Conservation (phyloP, 2,113 vertebrate species). For the Pedetes capensis region DNA sequence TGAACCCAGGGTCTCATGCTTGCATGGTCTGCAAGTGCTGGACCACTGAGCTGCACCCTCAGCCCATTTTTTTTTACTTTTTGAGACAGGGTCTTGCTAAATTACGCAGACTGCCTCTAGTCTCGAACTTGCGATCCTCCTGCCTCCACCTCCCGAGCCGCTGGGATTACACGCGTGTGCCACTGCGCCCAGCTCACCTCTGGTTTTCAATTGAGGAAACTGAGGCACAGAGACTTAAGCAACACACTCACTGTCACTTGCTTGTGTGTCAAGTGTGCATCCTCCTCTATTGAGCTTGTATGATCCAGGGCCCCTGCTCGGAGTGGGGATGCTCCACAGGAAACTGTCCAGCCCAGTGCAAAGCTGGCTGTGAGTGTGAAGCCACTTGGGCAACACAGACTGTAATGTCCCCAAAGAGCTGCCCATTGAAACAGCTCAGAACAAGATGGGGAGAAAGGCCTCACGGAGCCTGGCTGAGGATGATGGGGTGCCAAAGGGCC, state of each 20-base stretch:
- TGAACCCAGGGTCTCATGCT: too few relatives aligned
- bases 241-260: neutral
- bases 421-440: neutral
- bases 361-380: neutral
- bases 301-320: neutral
- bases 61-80: too few relatives aligned
- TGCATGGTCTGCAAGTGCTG: too few relatives aligned
- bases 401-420: neutral
- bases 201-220: neutral
- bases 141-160: too few relatives aligned
- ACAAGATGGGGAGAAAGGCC: neutral
- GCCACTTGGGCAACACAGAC: too few relatives aligned
- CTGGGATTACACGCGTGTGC: too few relatives aligned
- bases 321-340: rapidly evolving
- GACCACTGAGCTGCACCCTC: too few relatives aligned
- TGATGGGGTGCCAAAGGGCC: neutral
- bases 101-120: too few relatives aligned
- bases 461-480: rapidly evolving
- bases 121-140: too few relatives aligned
- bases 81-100: too few relatives aligned
- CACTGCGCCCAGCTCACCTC: too few relatives aligned
- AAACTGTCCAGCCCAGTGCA: neutral
- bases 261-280: rapidly evolving
- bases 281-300: neutral
- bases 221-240: neutral